Percentiles rank a stretch among this genome's conserved stretches.
Evolutionary conservation across 2,113 vertebrate genomes (phyloP).

Genomic region (Rhombomys opimus): DNA sequence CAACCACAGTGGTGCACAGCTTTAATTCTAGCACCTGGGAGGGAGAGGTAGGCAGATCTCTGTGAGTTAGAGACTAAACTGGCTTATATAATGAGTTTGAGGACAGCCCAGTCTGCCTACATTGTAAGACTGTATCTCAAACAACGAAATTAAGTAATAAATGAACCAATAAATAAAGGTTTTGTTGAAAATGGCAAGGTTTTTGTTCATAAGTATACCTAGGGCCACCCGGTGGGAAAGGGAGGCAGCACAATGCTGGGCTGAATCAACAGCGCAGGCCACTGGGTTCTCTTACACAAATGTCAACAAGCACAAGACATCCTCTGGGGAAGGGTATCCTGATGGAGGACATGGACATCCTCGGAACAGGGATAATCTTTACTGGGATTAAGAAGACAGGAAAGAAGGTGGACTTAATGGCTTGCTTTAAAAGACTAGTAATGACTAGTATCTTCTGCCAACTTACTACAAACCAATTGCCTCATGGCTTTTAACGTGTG

Average conservation of each 20-base stretch:
- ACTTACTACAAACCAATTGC: background rate
- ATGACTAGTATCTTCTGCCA: background rate
- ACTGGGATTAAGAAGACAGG: background rate
- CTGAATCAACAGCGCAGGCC: background rate
- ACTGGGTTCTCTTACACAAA: background rate
- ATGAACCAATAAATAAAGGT: background rate
- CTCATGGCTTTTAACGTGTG: background rate
- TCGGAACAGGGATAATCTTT: no score
- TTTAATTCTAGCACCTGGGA: no score
- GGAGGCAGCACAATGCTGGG: background rate
- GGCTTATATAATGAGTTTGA: background rate
- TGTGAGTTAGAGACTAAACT: background rate
- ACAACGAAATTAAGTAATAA: background rate
- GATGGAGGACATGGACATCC: no score
- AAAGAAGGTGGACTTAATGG: background rate
- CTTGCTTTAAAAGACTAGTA: background rate
- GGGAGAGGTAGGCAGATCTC: no score
- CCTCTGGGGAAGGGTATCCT: no score
- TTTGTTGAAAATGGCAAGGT: background rate
- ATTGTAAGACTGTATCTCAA: background rate
- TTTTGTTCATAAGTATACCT: background rate
- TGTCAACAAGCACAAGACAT: background rate
- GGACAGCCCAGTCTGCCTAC: background rate
- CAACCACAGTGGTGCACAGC: no score
- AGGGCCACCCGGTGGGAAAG: background rate